Conservation (phyloP, 2,797 vertebrate genomes). For the Vultur gryphus region DNA sequence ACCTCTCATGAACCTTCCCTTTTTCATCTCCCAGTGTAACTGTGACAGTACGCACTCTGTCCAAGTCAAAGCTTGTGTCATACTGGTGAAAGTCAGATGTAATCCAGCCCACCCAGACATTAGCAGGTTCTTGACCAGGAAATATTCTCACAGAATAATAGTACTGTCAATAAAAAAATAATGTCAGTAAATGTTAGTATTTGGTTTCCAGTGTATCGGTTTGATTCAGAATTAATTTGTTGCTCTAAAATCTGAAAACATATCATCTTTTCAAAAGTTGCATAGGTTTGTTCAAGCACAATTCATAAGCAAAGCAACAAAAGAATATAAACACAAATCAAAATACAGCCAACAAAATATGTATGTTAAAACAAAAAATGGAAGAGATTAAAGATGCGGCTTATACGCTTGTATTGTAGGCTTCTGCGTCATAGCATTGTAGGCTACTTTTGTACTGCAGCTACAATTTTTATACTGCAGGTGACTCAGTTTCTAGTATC, state of each 20-base stretch:
- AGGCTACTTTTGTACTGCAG: not conserved
- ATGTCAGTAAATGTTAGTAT: not conserved
- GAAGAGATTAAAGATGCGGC: not conserved
- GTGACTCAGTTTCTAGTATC: not conserved
- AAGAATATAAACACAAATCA: not conserved
- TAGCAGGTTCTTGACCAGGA: slow-evolving; percentile 92
- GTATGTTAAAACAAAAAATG: not conserved
- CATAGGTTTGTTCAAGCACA: not conserved
- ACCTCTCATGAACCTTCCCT: slow-evolving; percentile 97
- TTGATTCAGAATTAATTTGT: not conserved
- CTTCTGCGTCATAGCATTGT: not conserved
- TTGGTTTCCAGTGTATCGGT: not conserved
- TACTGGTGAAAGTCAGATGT: slow-evolving; percentile 96
- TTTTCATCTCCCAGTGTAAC: slow-evolving; percentile 97
- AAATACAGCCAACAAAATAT: not conserved
- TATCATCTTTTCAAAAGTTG: not conserved
- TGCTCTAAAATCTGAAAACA: not conserved
- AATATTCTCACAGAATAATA: slow-evolving; percentile 95
- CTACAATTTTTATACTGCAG: not conserved
- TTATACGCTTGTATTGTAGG: not conserved
- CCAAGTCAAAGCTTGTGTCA: slow-evolving; percentile 87
- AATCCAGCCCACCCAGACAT: slow-evolving; percentile 96
- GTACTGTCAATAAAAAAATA: slow-evolving; percentile 75
- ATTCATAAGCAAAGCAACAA: not conserved
- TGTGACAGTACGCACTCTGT: slow-evolving; percentile 89